Conservation (phyloP, 2,888 invertebrate species). For the Clistopyga incitator region DNA sequence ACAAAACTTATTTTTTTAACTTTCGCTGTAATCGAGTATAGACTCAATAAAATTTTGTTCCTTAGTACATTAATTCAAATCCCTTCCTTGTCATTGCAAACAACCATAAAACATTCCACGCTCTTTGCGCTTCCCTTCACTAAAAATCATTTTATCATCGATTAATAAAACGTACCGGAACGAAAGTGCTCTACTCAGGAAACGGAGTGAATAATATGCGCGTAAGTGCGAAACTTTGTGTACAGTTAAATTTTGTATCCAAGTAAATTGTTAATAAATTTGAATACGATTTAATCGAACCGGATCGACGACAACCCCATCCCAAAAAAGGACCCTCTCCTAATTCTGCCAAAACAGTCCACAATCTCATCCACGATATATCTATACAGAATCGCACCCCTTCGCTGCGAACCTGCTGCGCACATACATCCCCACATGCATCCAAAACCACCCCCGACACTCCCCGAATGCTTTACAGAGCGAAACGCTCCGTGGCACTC, state of each 20-base stretch:
- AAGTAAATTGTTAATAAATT: conserved; percentile 61
- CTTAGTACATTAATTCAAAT: conserved; percentile 13
- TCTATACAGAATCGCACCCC: neutral
- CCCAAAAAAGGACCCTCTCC: no score
- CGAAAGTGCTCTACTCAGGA: conserved; percentile 42
- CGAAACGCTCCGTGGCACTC: neutral
- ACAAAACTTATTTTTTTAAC: conserved; percentile 27
- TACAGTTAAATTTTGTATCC: conserved; percentile 61
- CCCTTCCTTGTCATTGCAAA: neutral
- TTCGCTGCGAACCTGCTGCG: neutral
- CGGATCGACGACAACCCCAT: neutral
- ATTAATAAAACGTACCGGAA: conserved; percentile 14
- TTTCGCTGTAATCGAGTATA: conserved; percentile 36
- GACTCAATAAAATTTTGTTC: conserved; percentile 44
- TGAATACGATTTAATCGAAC: conserved; percentile 14
- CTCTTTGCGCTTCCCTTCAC: conserved; percentile 4
- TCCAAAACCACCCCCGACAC: conserved; percentile 20
- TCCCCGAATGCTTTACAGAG: conserved; percentile 4
- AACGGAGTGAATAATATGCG: conserved; percentile 33
- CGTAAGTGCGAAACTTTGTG: conserved; percentile 2
- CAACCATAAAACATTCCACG: conserved; percentile 45
- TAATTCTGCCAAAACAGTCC: neutral
- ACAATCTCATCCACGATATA: neutral
- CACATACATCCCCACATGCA: neutral
- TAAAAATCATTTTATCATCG: conserved; percentile 5